These are phyloP conservation scores for Polymixis flavicincta DNA, from an alignment of 2,888 invertebrate species.

Conservation along the genomic window DNA sequence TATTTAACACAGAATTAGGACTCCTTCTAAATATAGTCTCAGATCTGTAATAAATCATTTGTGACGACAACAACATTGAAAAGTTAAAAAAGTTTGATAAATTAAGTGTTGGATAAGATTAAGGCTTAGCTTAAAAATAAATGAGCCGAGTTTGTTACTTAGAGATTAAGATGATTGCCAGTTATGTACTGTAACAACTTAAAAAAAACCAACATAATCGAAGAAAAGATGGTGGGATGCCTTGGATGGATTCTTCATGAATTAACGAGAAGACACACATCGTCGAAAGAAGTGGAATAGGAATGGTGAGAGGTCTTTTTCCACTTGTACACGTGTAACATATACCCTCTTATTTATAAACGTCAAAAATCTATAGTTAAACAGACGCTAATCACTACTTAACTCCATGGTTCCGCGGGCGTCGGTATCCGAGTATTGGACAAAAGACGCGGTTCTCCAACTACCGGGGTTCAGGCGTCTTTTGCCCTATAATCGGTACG, in stretches of 20 bases:
- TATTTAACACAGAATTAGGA: constrained; percentile 22
- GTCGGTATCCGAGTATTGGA: too few species aligned
- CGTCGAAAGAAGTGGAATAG: not conserved
- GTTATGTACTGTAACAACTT: not conserved
- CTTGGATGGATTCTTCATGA: too few species aligned
- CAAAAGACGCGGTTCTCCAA: too few species aligned
- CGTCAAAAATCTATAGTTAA: too few species aligned
- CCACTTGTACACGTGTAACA: not conserved
- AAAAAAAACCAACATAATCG: not conserved
- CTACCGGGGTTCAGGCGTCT: too few species aligned
- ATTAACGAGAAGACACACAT: not conserved
- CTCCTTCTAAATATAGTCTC: constrained; percentile 34
- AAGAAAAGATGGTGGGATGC: not conserved
- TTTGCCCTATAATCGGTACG: too few species aligned
- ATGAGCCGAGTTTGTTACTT: constrained; percentile 22
- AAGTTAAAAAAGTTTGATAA: constrained; percentile 46
- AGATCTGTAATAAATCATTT: constrained; percentile 46
- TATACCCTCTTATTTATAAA: too few species aligned
- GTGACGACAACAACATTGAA: constrained; percentile 24
- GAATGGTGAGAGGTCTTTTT: too few species aligned
- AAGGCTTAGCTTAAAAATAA: constrained; percentile 27
- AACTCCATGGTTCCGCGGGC: too few species aligned
- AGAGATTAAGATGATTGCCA: not conserved
- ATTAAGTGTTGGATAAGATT: constrained; percentile 40
- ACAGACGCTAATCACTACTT: too few species aligned